phyloP scores from a whole-genome alignment of 2,113 vertebrate species.

The Paracanthobrama guichenoti region DNA sequence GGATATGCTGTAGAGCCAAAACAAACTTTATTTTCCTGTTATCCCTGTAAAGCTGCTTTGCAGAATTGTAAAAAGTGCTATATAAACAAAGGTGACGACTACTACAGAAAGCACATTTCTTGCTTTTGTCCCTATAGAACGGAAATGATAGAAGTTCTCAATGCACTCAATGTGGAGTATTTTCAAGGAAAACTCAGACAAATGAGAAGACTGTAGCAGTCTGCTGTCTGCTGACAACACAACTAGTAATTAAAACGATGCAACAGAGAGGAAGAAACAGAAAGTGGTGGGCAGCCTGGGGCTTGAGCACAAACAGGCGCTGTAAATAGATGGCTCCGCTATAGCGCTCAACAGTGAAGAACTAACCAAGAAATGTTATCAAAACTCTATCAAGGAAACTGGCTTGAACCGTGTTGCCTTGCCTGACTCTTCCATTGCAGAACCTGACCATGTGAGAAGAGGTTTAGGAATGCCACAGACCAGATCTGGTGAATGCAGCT shows the following conservation, averaged over 20 bases:
- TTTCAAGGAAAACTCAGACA: background rate
- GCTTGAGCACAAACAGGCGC: background rate
- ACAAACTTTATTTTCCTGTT: no score
- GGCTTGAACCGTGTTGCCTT: background rate
- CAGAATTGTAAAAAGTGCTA: no score
- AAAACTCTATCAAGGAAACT: background rate
- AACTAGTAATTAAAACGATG: conserved; percentile 10
- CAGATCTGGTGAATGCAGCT: background rate
- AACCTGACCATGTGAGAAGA: background rate
- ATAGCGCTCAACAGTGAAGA: background rate
- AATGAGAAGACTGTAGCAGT: background rate
- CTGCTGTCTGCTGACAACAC: conserved; percentile 13
- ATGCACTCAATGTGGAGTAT: background rate
- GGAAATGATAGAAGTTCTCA: background rate
- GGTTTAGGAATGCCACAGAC: background rate
- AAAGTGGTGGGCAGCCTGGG: background rate
- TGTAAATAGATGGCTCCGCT: conserved; percentile 21
- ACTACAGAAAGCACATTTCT: background rate
- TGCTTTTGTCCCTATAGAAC: background rate
- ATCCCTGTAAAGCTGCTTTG: no score
- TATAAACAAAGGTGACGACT: no score
- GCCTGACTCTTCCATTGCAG: background rate
- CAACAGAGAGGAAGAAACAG: conserved; percentile 16
- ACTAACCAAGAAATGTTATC: background rate
- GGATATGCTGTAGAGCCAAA: no score